Evolutionary conservation across 2,797 vertebrate genomes (phyloP).

Genomic region (Lagocephalus sceleratus): DNA sequence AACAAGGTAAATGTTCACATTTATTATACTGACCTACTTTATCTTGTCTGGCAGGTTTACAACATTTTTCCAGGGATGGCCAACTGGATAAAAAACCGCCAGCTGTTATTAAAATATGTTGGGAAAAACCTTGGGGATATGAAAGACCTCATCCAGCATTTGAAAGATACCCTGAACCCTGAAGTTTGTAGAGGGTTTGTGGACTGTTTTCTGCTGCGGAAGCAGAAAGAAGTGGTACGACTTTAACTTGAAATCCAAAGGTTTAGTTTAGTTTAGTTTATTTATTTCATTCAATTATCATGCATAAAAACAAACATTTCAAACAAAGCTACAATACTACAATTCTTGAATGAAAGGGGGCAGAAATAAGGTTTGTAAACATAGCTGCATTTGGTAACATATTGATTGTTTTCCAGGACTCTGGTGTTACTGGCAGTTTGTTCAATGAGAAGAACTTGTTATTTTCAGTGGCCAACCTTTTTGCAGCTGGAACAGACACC

Average conservation of each 20-base stretch:
- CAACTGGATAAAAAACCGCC: conserved; percentile 34
- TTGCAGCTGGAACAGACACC: conserved; percentile 71
- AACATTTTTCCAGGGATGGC: conserved; percentile 58
- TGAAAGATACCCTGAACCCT: conserved; percentile 53
- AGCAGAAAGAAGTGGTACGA: conserved; percentile 49
- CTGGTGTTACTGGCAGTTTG: conserved; percentile 14
- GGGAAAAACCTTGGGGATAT: background rate
- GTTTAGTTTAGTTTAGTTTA: background rate
- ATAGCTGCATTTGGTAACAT: too few species aligned
- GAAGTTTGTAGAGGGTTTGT: conserved; percentile 47
- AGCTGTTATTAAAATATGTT: background rate
- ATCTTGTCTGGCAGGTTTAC: conserved; percentile 47
- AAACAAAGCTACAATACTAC: too few species aligned
- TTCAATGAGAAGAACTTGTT: conserved; percentile 58
- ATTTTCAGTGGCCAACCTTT: conserved; percentile 51
- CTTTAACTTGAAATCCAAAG: background rate
- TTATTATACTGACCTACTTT: background rate
- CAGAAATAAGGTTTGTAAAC: too few species aligned
- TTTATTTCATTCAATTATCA: too few species aligned
- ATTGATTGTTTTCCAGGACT: conserved; percentile 34
- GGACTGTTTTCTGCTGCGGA: conserved; percentile 57
- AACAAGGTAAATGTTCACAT: background rate
- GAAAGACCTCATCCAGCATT: conserved; percentile 19
- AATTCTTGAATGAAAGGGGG: too few species aligned
- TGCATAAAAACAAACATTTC: too few species aligned